These are phyloP conservation scores for Phenganax stokvisi DNA, from an alignment of 92 coral and sea anemone species.

Conservation along the genomic window DNA sequence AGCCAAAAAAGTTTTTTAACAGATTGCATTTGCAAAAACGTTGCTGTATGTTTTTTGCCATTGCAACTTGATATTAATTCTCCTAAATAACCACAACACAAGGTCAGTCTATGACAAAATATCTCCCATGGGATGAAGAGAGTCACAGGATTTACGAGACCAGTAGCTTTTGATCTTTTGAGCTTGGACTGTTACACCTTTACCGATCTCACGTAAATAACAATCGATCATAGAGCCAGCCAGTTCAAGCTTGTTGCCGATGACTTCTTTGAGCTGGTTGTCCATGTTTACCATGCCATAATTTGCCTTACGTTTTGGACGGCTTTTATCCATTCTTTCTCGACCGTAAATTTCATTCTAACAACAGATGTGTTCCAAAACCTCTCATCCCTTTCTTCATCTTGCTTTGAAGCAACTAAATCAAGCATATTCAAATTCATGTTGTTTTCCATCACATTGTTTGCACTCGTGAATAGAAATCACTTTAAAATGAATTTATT, in stretches of 20 bases:
- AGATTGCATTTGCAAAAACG: constrained; percentile 48
- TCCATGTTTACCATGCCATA: constrained; percentile 53
- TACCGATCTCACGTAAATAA: constrained; percentile 54
- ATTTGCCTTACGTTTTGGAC: constrained; percentile 10
- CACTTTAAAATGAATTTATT: too few species aligned
- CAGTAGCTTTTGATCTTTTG: too few species aligned
- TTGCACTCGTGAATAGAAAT: too few species aligned
- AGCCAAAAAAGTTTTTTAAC: constrained; percentile 53
- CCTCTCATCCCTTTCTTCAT: not conserved
- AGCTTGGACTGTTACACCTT: too few species aligned
- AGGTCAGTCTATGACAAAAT: constrained; percentile 47
- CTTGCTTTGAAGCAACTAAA: constrained; percentile 5
- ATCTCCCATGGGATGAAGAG: constrained; percentile 59
- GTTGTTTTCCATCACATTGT: too few species aligned
- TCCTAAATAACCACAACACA: too few species aligned
- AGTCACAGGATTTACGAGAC: constrained; percentile 50
- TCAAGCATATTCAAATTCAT: too few species aligned
- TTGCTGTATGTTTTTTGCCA: constrained; percentile 48
- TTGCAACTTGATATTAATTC: too few species aligned
- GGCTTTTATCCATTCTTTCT: not conserved
- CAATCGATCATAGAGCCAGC: constrained; percentile 60
- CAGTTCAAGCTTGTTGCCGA: constrained; percentile 62
- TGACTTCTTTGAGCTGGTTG: constrained; percentile 46
- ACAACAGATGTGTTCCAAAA: not conserved
- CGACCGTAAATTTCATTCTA: constrained; percentile 9